phyloP scores from a whole-genome alignment of 2,797 vertebrate genomes.

The Iguana delicatissima region DNA sequence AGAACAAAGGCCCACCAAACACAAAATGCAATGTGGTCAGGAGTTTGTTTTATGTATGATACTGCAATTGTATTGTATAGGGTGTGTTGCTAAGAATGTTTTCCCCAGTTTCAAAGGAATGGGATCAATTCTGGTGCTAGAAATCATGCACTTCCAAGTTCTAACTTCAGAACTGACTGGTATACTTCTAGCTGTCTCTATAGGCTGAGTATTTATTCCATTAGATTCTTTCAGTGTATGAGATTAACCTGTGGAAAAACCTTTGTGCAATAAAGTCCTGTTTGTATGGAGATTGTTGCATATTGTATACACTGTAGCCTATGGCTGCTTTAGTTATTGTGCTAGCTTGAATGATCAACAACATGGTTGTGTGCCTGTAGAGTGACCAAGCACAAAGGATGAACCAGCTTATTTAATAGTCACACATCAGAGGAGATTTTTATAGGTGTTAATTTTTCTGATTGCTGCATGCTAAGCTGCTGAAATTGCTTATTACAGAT shows the following conservation, averaged over 20 bases:
- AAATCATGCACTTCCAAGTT: accelerated
- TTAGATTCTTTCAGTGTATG: not conserved
- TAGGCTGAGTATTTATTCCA: not conserved
- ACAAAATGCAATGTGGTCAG: not conserved
- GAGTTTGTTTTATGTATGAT: not conserved
- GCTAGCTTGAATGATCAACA: not conserved
- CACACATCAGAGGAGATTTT: not conserved
- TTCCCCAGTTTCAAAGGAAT: not conserved
- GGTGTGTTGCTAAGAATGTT: not conserved
- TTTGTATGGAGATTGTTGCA: not conserved
- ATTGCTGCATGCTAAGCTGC: not conserved
- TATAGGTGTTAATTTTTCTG: not conserved
- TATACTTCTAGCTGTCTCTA: not conserved
- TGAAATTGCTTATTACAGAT: not conserved
- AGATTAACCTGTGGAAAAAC: not conserved
- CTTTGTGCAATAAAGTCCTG: not conserved
- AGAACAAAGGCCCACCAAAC: not conserved
- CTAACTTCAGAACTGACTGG: not conserved
- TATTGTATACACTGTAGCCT: not conserved
- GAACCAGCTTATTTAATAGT: not conserved
- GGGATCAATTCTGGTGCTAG: accelerated
- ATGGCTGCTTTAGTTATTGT: not conserved
- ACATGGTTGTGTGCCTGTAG: not conserved
- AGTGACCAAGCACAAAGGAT: not conserved
- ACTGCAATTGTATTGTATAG: not conserved